Evolutionary conservation across 2,797 vertebrate genomes (phyloP), one percentile per base, ranked within the genome.

Genomic region (Borostomias antarcticus): DNA sequence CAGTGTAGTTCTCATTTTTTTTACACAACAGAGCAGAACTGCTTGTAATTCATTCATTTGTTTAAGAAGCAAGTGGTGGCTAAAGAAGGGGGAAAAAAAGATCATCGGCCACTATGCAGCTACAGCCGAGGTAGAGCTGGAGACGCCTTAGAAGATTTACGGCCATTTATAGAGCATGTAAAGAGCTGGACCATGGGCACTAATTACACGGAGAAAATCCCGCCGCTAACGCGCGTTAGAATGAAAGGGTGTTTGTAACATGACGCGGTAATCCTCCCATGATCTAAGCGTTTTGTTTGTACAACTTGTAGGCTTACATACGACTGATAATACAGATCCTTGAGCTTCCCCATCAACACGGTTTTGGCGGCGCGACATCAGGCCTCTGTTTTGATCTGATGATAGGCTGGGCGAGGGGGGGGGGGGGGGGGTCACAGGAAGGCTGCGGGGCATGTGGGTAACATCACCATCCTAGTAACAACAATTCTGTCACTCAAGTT

Each of bases 161-260:
- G 69, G 61, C 58, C 50, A 54, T 85, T 82, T 82, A 70, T 75
- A 64, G 63, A 60, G 28, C 58, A 59, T 48, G 17, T 45, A 45
- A 45, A 45, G 29, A 21, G 43, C 10, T 47, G 75, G 70, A 82
- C 64, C 62, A 57, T 75, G 74, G 68, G 71, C 70, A 68, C 68
- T 78, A 80, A 87, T 85, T 80, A 82, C 70, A 73, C 26, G 19
- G 52, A 77, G 62, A 75, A 74, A 79, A 85, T 82, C 72, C 70
- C 69, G 70, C 71, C 57, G 72, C 61, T 5, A 45, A 4, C 40
- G 2, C n/a, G 59, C 68, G 68, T 77, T 73, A 73, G 68, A 70
- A 53, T 74, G 57, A 75, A 73, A 79, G 82, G 66, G 47, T 74
- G 70, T n/a, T n/a, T 76, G 68, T 77, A 83, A 73, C 77, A 54